A percentile compares a stretch with the other conserved stretches of the same genome.
These are phyloP conservation scores for Aspidapion aeneum DNA, from an alignment of 2,888 invertebrate species.

Conservation along the genomic window DNA sequence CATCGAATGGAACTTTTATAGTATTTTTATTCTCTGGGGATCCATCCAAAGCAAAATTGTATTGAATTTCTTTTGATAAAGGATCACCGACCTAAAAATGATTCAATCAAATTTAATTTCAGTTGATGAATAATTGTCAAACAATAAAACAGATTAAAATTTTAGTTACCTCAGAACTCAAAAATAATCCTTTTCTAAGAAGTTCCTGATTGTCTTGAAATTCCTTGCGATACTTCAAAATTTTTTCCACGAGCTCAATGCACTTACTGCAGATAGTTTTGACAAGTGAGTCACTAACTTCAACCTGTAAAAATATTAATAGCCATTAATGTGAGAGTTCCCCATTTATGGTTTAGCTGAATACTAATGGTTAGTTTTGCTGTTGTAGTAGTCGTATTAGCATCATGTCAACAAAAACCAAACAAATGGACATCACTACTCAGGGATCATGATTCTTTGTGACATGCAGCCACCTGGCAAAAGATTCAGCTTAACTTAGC, in stretches of 20 bases:
- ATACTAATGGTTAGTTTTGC: background rate
- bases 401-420: background rate
- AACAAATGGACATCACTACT: too few species aligned
- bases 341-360: too few species aligned
- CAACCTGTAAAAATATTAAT: background rate
- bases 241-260: background rate
- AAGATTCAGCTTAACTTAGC: too few species aligned
- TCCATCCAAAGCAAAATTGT: too few species aligned
- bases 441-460: background rate
- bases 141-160: background rate
- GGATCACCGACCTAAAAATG: background rate
- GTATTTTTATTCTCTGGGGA: too few species aligned
- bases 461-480: too few species aligned
- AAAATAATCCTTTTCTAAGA: background rate
- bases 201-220: background rate
- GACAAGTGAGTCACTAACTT: background rate
- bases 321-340: too few species aligned
- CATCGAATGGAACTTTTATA: background rate
- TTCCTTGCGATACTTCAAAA: background rate
- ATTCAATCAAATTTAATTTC: background rate
- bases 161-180: background rate
- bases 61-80: background rate
- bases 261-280: background rate
- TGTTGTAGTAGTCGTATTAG: background rate
- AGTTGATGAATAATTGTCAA: background rate